Evolutionary conservation across 2,797 vertebrate genomes (phyloP), one percentile per base, ranked within the genome.

Genomic region (Potorous gilbertii): DNA sequence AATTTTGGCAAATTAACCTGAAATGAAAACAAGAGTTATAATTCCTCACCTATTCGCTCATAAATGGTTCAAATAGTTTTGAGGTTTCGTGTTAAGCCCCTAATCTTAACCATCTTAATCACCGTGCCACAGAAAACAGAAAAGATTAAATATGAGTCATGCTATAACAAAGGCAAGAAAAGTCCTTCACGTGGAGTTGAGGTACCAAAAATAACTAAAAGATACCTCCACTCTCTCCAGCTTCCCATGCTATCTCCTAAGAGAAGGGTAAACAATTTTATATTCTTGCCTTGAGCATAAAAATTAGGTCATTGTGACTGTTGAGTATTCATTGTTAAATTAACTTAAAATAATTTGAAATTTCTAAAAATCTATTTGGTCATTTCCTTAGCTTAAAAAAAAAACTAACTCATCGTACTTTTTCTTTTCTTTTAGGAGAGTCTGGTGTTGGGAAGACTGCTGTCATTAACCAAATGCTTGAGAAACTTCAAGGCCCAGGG

Each of bases 391-490:
- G 5, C 4, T 57, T 87, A 87, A 87, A 81, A 28, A 90, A 90
- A 93, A 93, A 54, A 55, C 54, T 96, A 93, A 96, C 4, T 54
- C 91, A 46, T 46, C 59, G 1, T 81, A 8, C 56, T 1, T 94
- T 90, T 92, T 93, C 50, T 55, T 52, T 66, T 0, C 46, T 90
- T 56, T 95, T 92, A 99, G 98, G 98, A 92, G 98, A 98, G 13
- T 95, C 96, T 95, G 98, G 98, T 92, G 98, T 98, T 92, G 98
- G 98, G 34, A 99, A 98, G 95, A 98, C 98, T 5, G 81, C 93
- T 27, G 31, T 97, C 74, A 97, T 98, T 95, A 97, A 97, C 50
- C 96, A 98, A 92, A 97, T 98, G 98, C 98, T 98, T 55, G 92
- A 96, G 91, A 98, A 97, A 62, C 92, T 99, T 55, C 95, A 98